A percentile compares a stretch with the other conserved stretches of the same genome.
These are phyloP conservation scores for Lagopus leucura DNA, from an alignment of 2,113 vertebrate genomes.

Conservation along the genomic window DNA sequence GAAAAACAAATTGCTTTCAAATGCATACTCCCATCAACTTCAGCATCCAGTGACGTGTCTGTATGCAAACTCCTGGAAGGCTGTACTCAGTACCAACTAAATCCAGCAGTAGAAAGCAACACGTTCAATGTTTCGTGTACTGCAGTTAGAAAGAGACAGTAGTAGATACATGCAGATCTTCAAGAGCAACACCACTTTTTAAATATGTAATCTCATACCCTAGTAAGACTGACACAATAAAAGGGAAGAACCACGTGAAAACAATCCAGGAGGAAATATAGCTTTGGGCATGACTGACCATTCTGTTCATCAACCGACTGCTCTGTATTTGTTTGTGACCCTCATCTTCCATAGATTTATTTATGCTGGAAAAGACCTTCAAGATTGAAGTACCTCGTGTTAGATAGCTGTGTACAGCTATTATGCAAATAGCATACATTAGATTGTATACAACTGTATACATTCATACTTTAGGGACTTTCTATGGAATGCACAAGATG, in stretches of 20 bases:
- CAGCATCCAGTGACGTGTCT: background rate
- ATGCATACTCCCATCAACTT: background rate
- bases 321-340: background rate
- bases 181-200: background rate
- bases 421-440: too few species aligned
- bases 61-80: rapidly evolving
- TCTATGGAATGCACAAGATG: background rate
- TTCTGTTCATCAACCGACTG: background rate
- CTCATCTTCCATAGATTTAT: background rate
- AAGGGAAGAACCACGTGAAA: background rate
- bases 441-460: too few species aligned
- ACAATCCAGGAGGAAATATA: background rate
- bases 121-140: background rate
- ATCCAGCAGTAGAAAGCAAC: background rate
- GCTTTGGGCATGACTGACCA: background rate
- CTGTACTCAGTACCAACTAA: background rate
- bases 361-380: background rate
- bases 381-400: background rate
- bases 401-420: background rate
- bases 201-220: background rate
- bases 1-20: background rate
- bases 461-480: background rate
- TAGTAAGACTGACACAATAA: background rate
- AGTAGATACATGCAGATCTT: background rate
- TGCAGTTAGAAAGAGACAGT: background rate